phyloP scores from a whole-genome alignment of 2,113 vertebrate species.

The Alaudala cheleensis region DNA sequence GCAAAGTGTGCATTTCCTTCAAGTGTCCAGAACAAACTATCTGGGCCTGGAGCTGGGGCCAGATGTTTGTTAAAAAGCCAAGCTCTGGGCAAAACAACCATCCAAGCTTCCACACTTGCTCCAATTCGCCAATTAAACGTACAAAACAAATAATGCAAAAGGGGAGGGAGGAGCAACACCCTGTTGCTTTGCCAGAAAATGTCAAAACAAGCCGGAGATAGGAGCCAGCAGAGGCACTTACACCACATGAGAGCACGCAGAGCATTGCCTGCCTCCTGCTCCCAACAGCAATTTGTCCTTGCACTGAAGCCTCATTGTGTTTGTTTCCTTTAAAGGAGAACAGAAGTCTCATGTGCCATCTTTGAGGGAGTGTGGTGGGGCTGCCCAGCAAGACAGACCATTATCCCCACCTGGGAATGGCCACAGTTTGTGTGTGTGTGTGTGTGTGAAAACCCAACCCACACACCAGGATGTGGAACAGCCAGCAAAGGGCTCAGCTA shows the following conservation, averaged over 20 bases:
- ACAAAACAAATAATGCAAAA: neutral
- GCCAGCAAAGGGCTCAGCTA: neutral
- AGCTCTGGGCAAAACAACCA: neutral
- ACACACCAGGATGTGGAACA: neutral
- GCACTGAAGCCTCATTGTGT: neutral
- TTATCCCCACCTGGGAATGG: neutral
- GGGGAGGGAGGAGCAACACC: neutral
- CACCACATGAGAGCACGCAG: neutral
- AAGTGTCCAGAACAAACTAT: conserved; percentile 34
- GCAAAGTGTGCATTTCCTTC: conserved; percentile 13
- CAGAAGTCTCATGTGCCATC: neutral
- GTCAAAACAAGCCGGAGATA: conserved; percentile 6
- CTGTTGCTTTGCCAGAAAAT: conserved; percentile 16
- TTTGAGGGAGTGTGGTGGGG: neutral
- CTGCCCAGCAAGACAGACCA: neutral
- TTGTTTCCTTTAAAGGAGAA: conserved; percentile 14
- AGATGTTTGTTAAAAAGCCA: conserved; percentile 41
- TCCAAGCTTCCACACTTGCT: conserved; percentile 15
- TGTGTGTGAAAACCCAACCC: neutral
- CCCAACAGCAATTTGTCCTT: neutral
- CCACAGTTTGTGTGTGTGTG: neutral
- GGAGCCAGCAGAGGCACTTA: conserved; percentile 18
- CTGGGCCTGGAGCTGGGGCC: neutral
- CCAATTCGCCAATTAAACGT: conserved; percentile 29
- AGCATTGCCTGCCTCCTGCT: conserved; percentile 20